Evolutionary conservation across 2,797 vertebrate species (phyloP), one percentile per base, ranked within the genome.

Genomic region (Agapornis canus): DNA sequence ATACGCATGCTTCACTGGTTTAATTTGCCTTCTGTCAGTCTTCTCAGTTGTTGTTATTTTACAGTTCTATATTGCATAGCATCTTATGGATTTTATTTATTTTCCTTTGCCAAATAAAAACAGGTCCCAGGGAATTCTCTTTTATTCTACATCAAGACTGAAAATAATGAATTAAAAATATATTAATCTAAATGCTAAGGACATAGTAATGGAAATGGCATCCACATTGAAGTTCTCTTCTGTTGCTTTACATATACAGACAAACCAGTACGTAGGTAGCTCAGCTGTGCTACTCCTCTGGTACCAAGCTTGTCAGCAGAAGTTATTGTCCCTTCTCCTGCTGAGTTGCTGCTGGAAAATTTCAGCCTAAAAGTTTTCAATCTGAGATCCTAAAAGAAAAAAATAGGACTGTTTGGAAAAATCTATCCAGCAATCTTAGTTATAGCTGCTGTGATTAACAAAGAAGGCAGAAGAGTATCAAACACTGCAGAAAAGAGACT

Each of bases 91-190:
- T 73, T 75, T 82, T 63, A 48, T 78, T 0, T 2, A 13, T 82
- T 87, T 87, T 85, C 32, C 56, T 81, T 65, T 75, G 45, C 77
- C 65, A 80, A 85, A 78, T n/a, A 75, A 89, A 92, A 94, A 70
- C 31, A 84, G 16, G 6, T 29, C 73, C 45, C 15, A 87, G 37
- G 42, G 35, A 70, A 76, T 76, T 88, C 11, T 87, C 13, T 80
- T 88, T 54, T 49, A 14, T 32, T 83, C 43, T 49, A 11, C 4
- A 2, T 71, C 20, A 57, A 65, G 37, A 29, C 32, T 86, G 49
- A 32, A 47, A 80, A 63, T 45, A 84, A 43, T 1, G 8, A 64
- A 47, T 47, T 1, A 31, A 48, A 73, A 63, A 19, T 10, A 6
- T 5, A 4, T 17, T 11, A 16, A 45, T 29, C 6, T 32, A 75